These are phyloP conservation scores for Caiman crocodilus DNA, from an alignment of 2,797 vertebrate species.

Conservation along the genomic window DNA sequence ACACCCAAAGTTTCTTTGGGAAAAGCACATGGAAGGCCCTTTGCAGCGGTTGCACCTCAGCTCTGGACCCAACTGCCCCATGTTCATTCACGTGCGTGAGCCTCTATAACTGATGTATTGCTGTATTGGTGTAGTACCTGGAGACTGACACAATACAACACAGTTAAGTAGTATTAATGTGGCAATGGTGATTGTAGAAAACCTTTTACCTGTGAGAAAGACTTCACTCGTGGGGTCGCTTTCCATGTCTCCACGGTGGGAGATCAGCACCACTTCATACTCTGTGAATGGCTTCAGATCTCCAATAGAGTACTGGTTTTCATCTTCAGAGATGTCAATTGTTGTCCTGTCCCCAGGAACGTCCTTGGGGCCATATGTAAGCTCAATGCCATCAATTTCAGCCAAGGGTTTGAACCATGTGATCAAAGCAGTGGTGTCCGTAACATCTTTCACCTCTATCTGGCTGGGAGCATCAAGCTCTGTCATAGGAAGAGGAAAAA, in stretches of 20 bases:
- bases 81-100: neutral
- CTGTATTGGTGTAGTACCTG: too few species aligned
- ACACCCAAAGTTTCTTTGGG: too few species aligned
- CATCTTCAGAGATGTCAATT: slow-evolving; percentile 88
- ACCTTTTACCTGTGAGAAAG: slow-evolving; percentile 91
- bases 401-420: slow-evolving; percentile 95
- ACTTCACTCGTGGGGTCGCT: slow-evolving; percentile 88
- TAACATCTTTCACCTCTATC: slow-evolving; percentile 91
- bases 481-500: slow-evolving; percentile 53
- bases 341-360: slow-evolving; percentile 84
- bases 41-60: too few species aligned
- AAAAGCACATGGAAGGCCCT: too few species aligned
- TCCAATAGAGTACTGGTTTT: slow-evolving; percentile 92
- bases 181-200: neutral
- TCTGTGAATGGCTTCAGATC: slow-evolving; percentile 91
- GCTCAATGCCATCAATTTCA: slow-evolving; percentile 87
- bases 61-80: too few species aligned
- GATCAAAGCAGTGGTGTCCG: slow-evolving; percentile 92
- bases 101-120: neutral
- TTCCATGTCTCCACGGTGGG: slow-evolving; percentile 84
- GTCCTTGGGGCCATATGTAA: slow-evolving; percentile 88
- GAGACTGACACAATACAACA: neutral
- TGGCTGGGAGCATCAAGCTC: slow-evolving; percentile 94
- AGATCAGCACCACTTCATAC: slow-evolving; percentile 90
- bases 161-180: neutral